Base-by-base conservation (phyloP, 2,113 vertebrate species). In the Oncorhynchus nerka region DNA sequence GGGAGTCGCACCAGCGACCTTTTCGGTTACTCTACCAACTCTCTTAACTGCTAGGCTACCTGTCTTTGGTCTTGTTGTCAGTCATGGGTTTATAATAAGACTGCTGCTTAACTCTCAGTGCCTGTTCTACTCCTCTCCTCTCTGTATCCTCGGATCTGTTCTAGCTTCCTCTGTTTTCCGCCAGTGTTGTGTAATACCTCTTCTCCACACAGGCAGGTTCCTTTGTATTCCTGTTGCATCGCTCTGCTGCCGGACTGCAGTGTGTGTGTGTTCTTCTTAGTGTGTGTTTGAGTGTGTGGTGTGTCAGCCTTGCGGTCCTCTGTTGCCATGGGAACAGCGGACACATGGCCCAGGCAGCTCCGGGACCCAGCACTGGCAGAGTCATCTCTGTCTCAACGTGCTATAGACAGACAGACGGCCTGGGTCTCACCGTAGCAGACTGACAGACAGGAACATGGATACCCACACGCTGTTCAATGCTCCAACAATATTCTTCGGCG, bases 221-320 rank as follows among this genome's bases (percentile, higher is more conserved):
- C 87, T 93, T 90, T 90, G 92, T 92, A 93, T 93, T 93, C 92
- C 87, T 89, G 87, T 90, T 89, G 91, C 92, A 92, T 93, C 80
- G 85, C 89, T 84, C 83, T 86, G 86, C 91, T 90, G 90, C 87
- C 87, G 90, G 89, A 91, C 91, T 55, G 49, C 89, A 90, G 66
- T 69, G 26, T 65, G 75, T 73, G 79, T 71, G 39, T 22, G 70
- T 30, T 12, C 48, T 30, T 49, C 19, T 20, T 34, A 49, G 45
- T 75, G 65, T 34, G 65, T 28, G 34, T 34, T 57, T 49, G 49
- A 64, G 81, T 75, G 85, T 84, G 81, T 81, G 73, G 73, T 9
- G 39, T 84, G 84, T 89, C 88, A 83, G 88, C 89, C 89, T 90
- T 93, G 89, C 90, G 86, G 92, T 89, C 87, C 86, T 89, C 89